These are phyloP conservation scores for Heliconius hewitsoni DNA, from an alignment of 1,140 invertebrate species.

Conservation along the genomic window DNA sequence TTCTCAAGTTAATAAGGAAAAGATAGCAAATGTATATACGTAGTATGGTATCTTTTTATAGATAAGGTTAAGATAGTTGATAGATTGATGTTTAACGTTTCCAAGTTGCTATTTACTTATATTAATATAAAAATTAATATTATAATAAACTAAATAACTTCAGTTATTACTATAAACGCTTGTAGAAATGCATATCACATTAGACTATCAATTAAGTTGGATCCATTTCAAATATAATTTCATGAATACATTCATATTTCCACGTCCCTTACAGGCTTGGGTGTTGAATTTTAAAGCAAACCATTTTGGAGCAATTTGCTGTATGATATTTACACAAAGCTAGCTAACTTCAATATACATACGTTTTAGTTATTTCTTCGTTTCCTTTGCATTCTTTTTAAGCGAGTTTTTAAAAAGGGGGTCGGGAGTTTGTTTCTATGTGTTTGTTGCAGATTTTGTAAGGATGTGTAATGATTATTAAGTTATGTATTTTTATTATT, in stretches of 20 bases:
- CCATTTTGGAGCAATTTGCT: constrained; percentile 10
- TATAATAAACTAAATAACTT: not conserved
- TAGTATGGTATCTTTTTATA: not conserved
- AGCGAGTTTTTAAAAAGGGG: not conserved
- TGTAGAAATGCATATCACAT: constrained; percentile 8
- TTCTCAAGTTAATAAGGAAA: not conserved
- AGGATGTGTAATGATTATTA: no score
- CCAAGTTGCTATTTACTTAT: no score
- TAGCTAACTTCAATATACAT: not conserved
- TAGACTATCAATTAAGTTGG: constrained; percentile 5
- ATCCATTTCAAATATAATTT: constrained; percentile 12
- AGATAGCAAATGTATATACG: not conserved
- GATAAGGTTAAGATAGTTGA: not conserved
- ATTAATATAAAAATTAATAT: no score
- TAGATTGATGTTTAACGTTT: not conserved
- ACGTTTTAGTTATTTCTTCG: not conserved
- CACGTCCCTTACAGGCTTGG: constrained; percentile 6
- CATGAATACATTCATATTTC: constrained; percentile 12
- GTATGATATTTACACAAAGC: not conserved
- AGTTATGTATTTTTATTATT: no score
- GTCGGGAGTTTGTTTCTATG: not conserved
- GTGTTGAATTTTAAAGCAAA: constrained; percentile 12
- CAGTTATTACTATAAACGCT: not conserved
- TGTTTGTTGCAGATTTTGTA: not conserved
- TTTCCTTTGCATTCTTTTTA: not conserved